Evolutionary conservation across 1,140 invertebrate species (phyloP).

Genomic region (Drosophila trapezifrons): DNA sequence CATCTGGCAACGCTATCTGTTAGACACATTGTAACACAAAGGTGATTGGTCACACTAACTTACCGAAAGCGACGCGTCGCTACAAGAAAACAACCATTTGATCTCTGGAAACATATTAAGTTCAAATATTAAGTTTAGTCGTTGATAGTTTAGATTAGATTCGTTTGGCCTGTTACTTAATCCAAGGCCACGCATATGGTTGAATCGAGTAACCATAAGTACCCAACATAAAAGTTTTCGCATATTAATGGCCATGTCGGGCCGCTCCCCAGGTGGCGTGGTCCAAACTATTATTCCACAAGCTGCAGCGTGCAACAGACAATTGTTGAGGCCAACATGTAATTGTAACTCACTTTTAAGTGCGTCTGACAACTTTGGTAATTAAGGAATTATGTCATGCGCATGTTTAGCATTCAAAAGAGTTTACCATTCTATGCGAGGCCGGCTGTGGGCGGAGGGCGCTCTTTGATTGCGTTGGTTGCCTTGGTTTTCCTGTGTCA

Average conservation of each 20-base stretch:
- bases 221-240: background rate
- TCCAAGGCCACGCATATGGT: no score
- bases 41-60: no score
- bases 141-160: no score
- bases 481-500: constrained; percentile 44
- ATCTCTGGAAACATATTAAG: no score
- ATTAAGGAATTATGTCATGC: constrained; percentile 81
- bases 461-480: constrained; percentile 59
- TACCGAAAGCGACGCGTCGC: no score
- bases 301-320: constrained; percentile 35
- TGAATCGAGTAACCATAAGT: no score
- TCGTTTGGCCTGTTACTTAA: no score
- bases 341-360: constrained; percentile 56
- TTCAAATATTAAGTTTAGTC: no score
- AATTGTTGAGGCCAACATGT: constrained; percentile 30
- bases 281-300: constrained; percentile 6
- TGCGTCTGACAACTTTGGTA: constrained; percentile 77
- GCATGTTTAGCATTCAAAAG: constrained; percentile 53
- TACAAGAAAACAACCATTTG: no score
- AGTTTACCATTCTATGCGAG: constrained; percentile 3
- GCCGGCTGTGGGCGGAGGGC: constrained; percentile 9
- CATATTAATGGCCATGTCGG: constrained; percentile 7
- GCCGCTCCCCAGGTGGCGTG: constrained; percentile 15
- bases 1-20: no score
- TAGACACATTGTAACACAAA: no score